These are phyloP conservation scores for Anthoscopus minutus DNA, from an alignment of 2,113 vertebrate genomes.

Conservation along the genomic window DNA sequence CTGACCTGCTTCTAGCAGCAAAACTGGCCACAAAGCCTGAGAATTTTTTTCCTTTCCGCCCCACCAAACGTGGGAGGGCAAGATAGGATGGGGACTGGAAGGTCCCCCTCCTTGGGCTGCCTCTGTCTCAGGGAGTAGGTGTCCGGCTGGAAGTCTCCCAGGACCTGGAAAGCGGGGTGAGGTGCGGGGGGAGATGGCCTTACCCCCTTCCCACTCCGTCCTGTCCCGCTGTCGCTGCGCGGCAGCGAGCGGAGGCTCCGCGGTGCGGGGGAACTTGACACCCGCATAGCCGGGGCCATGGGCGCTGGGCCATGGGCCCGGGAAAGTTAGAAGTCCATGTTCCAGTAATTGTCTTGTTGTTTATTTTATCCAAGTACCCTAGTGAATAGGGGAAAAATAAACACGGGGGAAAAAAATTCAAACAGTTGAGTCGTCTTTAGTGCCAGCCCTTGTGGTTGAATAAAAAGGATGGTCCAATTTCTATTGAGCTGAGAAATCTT, in stretches of 20 bases:
- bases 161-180: neutral
- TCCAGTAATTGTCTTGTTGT: slow-evolving; percentile 92
- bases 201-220: neutral
- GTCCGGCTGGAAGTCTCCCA: neutral
- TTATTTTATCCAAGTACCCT: slow-evolving; percentile 86
- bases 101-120: neutral
- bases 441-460: slow-evolving; percentile 86
- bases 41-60: neutral
- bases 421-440: slow-evolving; percentile 88
- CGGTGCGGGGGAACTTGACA: slow-evolving; percentile 47
- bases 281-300: slow-evolving; percentile 57
- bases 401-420: slow-evolving; percentile 78
- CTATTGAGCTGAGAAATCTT: slow-evolving; percentile 93
- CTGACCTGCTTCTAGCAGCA: neutral
- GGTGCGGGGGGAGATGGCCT: neutral
- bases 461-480: slow-evolving; percentile 90
- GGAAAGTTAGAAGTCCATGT: slow-evolving; percentile 82
- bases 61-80: neutral
- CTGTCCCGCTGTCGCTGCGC: neutral
- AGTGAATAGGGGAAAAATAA: slow-evolving; percentile 86
- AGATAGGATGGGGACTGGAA: neutral
- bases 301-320: slow-evolving; percentile 61
- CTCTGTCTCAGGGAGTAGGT: neutral
- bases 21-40: neutral
- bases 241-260: neutral